Conservation (phyloP, 2,888 invertebrate genomes). For the Agriotes lineatus region DNA sequence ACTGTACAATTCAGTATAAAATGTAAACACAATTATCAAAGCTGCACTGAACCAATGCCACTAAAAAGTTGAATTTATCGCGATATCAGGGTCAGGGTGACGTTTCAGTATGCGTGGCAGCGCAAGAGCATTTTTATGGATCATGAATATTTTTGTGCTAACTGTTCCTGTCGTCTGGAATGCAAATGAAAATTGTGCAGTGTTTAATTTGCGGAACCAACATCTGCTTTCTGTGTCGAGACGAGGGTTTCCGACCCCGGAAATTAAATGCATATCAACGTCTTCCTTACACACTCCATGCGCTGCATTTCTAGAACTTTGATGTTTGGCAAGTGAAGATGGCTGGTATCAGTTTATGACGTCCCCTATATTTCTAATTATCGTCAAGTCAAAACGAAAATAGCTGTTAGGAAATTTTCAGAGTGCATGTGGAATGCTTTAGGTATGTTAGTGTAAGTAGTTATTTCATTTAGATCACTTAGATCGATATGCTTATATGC, state of each 20-base stretch:
- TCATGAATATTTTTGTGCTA: neutral
- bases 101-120: neutral
- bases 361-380: neutral
- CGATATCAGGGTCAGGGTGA: neutral
- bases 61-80: neutral
- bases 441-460: too few species aligned
- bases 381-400: neutral
- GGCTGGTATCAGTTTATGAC: neutral
- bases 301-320: constrained; percentile 14
- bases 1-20: neutral
- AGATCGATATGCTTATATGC: too few species aligned
- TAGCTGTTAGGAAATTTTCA: too few species aligned
- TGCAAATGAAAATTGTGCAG: neutral
- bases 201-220: constrained; percentile 3
- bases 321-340: constrained; percentile 12
- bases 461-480: too few species aligned
- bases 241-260: constrained; percentile 45
- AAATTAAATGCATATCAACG: constrained; percentile 47
- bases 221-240: constrained; percentile 23
- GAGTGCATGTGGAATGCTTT: too few species aligned
- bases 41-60: neutral
- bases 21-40: neutral
- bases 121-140: neutral
- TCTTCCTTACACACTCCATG: constrained; percentile 22
- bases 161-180: neutral